Base-by-base conservation (phyloP, 2,113 vertebrate genomes). In the Aix galericulata region DNA sequence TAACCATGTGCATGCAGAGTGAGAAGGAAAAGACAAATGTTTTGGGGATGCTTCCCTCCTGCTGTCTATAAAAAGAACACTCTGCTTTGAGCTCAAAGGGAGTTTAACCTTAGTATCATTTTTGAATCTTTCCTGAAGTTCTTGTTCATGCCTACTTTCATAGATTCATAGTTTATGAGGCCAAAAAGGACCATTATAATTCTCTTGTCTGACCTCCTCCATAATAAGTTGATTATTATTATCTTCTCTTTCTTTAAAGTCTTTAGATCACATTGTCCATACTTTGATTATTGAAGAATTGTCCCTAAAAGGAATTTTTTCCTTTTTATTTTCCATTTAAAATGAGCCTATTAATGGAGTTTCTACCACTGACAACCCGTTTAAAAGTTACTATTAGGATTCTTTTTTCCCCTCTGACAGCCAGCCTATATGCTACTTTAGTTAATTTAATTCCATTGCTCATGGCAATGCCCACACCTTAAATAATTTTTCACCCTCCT, bases 291-390 rank as follows among this genome's bases (percentile, higher is more conserved):
- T 74, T 93, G 68, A 95, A 96, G 66, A 96, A 97, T 97, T 97
- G 95, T 91, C 83, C 67, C 90, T 36, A 90, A 76, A 15, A 96
- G 91, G 95, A 94, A 56, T 96, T 97, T 95, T 95, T 96, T 81
- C 32, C 26, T 44, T 68, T 87, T 92, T 48, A 36, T 84, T 80
- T 89, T 81, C 42, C 92, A 3, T 94, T 97, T 96, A 96, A 97
- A 97, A 97, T 96, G 62, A 95, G 72, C 59, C 52, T 66, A 52
- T 88, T 97, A 97, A 95, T 94, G 91, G 82, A 91, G 58, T 23
- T 96, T 88, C 63, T 75, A 93, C 67, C 59, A 71, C 18, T 82
- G 88, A 81, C 60, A 92, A n/a, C 58, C 31, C 84, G 48, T 91
- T 93, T 87, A 78, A 91, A 92, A 89, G 76, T 81, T 88, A 94